phyloP scores from a whole-genome alignment of 1,140 invertebrate species.

The Armadillidium nasatum region DNA sequence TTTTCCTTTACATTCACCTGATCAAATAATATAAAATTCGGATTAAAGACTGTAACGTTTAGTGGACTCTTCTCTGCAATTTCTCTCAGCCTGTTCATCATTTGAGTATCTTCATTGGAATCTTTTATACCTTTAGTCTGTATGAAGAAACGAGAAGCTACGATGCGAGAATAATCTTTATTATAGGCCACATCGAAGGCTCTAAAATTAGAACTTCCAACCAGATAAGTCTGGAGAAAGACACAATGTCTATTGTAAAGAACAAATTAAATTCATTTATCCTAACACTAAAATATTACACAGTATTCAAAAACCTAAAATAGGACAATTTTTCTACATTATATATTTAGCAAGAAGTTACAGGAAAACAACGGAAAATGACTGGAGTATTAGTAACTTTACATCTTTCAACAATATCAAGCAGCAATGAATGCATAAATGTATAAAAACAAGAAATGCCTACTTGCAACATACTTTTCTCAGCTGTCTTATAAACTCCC shows the following conservation, averaged over 20 bases:
- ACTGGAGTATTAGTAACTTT: too few relatives aligned
- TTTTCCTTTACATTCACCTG: conserved; percentile 55
- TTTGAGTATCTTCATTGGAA: conserved; percentile 84
- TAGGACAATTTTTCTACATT: too few relatives aligned
- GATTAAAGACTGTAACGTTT: conserved; percentile 86
- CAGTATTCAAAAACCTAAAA: not conserved
- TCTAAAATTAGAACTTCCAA: not conserved
- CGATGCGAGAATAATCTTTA: conserved; percentile 64
- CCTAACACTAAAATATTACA: not conserved
- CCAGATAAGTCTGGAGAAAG: not conserved
- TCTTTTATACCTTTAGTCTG: conserved; percentile 84
- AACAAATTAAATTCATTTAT: not conserved
- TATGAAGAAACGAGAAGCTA: conserved; percentile 80
- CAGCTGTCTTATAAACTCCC: too few relatives aligned
- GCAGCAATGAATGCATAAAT: too few relatives aligned
- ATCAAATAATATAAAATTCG: conserved; percentile 91
- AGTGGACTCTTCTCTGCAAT: conserved; percentile 71
- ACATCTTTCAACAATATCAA: too few relatives aligned
- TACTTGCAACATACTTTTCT: too few relatives aligned
- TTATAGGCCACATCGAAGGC: conserved; percentile 73
- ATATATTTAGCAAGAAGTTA: too few relatives aligned
- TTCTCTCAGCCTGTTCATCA: conserved; percentile 71
- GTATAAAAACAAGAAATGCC: too few relatives aligned
- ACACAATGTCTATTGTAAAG: too few relatives aligned
- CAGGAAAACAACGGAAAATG: too few relatives aligned